Base-by-base conservation (phyloP, 1,140 invertebrate species). In the Drosophila lini region DNA sequence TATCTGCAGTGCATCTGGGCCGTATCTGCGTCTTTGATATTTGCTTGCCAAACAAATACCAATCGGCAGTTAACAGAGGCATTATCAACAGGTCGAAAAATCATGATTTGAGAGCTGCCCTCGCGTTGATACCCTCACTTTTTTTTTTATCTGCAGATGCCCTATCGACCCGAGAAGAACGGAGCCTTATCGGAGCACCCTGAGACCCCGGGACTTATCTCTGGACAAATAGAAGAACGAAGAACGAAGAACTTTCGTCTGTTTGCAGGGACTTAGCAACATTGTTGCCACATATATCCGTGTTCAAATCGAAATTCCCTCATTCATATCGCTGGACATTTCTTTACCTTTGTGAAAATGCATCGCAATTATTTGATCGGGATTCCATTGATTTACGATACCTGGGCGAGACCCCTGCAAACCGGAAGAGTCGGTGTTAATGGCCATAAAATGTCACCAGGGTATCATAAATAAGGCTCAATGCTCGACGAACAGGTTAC, bases 201-300 rank as follows among this genome's bases (percentile, higher is more conserved):
- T 42, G 41, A 45, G 34, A 55, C 55, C 76, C 38, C 68, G 71
- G 70, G 70, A 86, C 81, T 86, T 89, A 88, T 88, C 84, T 81
- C 59, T 50, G 56, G 64, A 44, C 74, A 85, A 85, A 85, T 70
- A 84, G 42, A 60, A 47, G 59, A 71, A 38, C 73, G 57, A 77
- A 74, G 47, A 89, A 89, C 80, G 57, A 77, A 74, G 47, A 89
- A 89, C 80, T 89, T 88, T 89, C 58, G 80, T 70, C 73, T 89
- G 82, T 86, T 86, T 86, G 80, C 70, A 15, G 41, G 78, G 85
- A 78, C 84, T 88, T 84, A 74, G 84, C 84, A 88, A 88, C 84
- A 88, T 74, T 88, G 84, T 88, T 88, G 84, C 65, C 83, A 69
- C 45, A 73, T 45, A 73, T 73, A 73, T 73, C 68, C 68, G 36